Evolutionary conservation across 2,113 vertebrate genomes (phyloP), one percentile per base, ranked within the genome.

Genomic region (Pedionomus torquatus): DNA sequence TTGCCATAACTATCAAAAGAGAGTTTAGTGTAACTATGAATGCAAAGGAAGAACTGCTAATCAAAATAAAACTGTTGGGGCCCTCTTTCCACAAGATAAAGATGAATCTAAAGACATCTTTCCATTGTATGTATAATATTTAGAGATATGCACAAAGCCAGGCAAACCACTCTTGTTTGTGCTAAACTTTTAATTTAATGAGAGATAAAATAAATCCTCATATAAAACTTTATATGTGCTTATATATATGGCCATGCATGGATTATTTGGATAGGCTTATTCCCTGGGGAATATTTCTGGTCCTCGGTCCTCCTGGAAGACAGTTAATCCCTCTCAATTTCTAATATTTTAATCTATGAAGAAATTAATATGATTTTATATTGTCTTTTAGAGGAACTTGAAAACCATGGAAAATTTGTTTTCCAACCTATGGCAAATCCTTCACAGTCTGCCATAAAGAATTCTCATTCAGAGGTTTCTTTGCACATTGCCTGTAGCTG

Each of bases 1-100:
- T 51, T 61, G 24, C 28, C 14, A 3, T n/a, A 88, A 16, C 7
- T 60, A 35, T 63, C 28, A 52, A 69, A 48, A 63, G 7, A 16
- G 13, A 71, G 17, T 14, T 30, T 2, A 9, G 26, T 5, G 30
- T 19, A 65, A 33, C 18, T 1, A 5, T 0, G 3, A 68, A 79
- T 9, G 6, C 16, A 24, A 75, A 83, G 15, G 17, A 66, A 33
- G 43, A 91, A 13, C 19, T 51, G 17, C 12, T 57, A 39, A 87
- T 3, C 15, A 25, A 43, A 83, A 35, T 10, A 52, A 35, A 66
- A 52, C 2, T 20, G 0, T 28, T 71, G 46, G 3, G n/a, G 49
- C 5, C 1, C 13, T 79, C 23, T 44, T 52, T 35, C 16, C 33
- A 10, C 12, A 25, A 16, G 10, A 41, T 5, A 19, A 80, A 70